These are phyloP conservation scores for Neoitamus cyanurus DNA, from an alignment of 2,888 invertebrate species.

Conservation along the genomic window DNA sequence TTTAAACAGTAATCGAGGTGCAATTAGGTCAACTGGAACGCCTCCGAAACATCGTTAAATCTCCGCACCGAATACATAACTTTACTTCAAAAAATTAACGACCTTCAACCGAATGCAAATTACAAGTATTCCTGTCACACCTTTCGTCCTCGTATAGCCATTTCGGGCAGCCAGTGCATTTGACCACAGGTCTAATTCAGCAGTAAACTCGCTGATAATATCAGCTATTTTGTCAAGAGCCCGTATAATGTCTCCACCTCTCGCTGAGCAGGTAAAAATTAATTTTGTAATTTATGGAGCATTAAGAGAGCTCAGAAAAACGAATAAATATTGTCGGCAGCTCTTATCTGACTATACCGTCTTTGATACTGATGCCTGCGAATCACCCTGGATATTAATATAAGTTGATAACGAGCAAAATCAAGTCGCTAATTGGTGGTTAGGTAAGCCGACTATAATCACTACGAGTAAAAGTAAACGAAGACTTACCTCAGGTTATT, in stretches of 20 bases:
- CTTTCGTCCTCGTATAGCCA: not conserved
- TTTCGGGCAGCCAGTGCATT: not conserved
- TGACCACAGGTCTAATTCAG: not conserved
- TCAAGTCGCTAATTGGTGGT: slow-evolving; percentile 25
- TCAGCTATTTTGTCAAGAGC: not conserved
- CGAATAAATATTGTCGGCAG: not conserved
- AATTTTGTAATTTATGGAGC: slow-evolving; percentile 21
- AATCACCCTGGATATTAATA: not conserved
- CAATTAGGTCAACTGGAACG: not conserved
- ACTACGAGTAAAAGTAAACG: not conserved
- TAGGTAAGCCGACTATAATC: not conserved
- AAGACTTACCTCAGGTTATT: slow-evolving; percentile 83
- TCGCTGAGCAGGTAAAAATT: not conserved
- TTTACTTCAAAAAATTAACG: not conserved
- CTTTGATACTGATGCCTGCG: slow-evolving; percentile 4
- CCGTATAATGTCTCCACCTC: not conserved
- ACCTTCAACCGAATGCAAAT: not conserved
- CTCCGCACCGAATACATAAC: not conserved
- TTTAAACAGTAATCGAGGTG: not conserved
- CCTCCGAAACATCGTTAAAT: not conserved
- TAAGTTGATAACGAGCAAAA: not conserved
- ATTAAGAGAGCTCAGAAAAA: not conserved
- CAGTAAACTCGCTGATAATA: not conserved
- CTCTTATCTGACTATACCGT: not conserved
- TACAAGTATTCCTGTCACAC: not conserved